Percentiles rank a stretch among this genome's conserved stretches.
Conservation (phyloP, 2,113 vertebrate species). For the Oophaga pumilio region DNA sequence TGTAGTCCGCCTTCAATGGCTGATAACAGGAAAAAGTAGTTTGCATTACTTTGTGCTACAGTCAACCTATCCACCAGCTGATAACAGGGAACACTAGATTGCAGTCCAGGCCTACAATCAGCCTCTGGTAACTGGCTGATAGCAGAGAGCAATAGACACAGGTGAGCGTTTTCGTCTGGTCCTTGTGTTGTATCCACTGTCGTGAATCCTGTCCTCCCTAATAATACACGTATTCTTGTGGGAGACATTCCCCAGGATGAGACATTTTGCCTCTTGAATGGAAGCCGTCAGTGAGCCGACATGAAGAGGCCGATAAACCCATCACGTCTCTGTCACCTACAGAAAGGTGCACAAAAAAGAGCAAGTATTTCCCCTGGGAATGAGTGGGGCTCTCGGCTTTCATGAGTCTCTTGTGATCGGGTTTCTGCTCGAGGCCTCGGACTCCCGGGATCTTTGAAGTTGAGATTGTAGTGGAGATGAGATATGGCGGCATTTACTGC, state of each 20-base stretch:
- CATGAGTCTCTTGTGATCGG: constrained; percentile 5
- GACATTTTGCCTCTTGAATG: not conserved
- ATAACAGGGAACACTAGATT: not conserved
- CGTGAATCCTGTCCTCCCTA: not conserved
- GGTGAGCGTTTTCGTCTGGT: not conserved
- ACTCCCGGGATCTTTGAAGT: constrained; percentile 44
- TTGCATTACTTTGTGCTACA: too few relatives aligned
- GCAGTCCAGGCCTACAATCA: not conserved
- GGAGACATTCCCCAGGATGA: not conserved
- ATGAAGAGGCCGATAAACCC: constrained; percentile 26
- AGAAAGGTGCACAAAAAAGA: constrained; percentile 25
- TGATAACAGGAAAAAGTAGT: too few relatives aligned
- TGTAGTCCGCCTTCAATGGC: not conserved
- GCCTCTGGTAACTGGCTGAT: not conserved
- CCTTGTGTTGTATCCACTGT: not conserved
- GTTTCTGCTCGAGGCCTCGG: constrained; percentile 8
- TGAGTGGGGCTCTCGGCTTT: constrained; percentile 9
- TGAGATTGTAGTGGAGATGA: constrained; percentile 51
- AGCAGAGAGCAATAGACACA: not conserved
- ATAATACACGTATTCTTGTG: not conserved
- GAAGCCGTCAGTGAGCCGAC: not conserved
- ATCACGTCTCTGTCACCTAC: constrained; percentile 30
- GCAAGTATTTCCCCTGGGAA: constrained; percentile 33
- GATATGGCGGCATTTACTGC: constrained; percentile 34
- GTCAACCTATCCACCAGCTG: too few relatives aligned